A percentile compares a stretch with the other conserved stretches of the same genome.
phyloP scores from a whole-genome alignment of 1,140 invertebrate genomes.

The Anoplolepis gracilipes region DNA sequence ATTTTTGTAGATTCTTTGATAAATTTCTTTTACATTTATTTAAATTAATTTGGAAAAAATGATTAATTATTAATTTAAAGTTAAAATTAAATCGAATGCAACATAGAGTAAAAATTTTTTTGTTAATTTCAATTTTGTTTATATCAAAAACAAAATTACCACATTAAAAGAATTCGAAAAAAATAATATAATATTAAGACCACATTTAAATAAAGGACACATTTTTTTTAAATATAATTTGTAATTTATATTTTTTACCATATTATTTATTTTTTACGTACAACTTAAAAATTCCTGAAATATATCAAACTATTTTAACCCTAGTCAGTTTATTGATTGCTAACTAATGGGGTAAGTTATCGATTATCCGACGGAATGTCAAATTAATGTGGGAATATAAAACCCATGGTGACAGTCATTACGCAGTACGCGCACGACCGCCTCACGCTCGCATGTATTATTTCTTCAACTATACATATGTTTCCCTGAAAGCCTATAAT shows the following conservation, averaged over 20 bases:
- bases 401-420: constrained; percentile 41
- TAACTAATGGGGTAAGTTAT: constrained; percentile 28
- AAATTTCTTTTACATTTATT: background rate
- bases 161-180: background rate
- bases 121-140: background rate
- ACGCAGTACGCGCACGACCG: background rate
- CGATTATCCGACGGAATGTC: constrained; percentile 22
- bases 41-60: background rate
- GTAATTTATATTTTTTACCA: background rate
- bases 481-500: constrained; percentile 34
- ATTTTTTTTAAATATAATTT: background rate
- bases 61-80: constrained; percentile 6
- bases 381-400: constrained; percentile 35
- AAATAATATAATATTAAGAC: background rate
- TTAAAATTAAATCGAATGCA: too few relatives aligned
- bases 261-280: too few relatives aligned
- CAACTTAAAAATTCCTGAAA: constrained; percentile 18
- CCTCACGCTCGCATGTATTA: constrained; percentile 1
- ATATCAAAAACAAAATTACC: background rate
- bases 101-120: background rate
- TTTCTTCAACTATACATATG: constrained; percentile 21
- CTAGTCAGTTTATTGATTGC: constrained; percentile 22
- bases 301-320: constrained; percentile 13
- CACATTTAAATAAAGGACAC: background rate
- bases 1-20: too few relatives aligned